Evolutionary conservation across 2,888 invertebrate genomes (phyloP), one percentile per base, ranked within the genome.

Genomic region (Clunio marinus): DNA sequence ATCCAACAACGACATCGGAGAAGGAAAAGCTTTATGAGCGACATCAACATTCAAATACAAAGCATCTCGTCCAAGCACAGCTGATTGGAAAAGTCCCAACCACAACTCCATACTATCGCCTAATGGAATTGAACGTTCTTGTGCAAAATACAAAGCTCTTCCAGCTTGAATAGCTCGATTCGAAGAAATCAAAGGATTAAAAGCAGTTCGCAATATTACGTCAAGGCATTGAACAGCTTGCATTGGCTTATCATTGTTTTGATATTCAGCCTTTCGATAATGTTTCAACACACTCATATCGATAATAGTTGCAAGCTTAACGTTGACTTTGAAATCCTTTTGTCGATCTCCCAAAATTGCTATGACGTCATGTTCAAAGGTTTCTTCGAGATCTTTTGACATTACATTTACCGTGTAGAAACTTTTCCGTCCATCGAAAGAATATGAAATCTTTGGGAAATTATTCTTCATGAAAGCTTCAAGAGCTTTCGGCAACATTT

Each of bases 11-110:
- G 70, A 72, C 68, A 84, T 82, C 7, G 75, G 74, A 57, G 77
- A 84, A 0, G 90, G 89, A 73, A 92, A 91, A 0, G 88, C 89
- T 77, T 91, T 91, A 74, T 92, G 89, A 0, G 88, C 86, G 41
- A 91, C 90, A 79, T 98, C 97, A 69, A 98, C 87, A 77, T 98
- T 98, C 41, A 99, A 80, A 58, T 72, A 79, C 77, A 88, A 89
- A 65, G 92, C 90, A 72, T 85, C 86, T 84, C 93, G 91, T 10
- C 95, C 95, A 66, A 96, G 86, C 70, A 94, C 85, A 0, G 94
- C 93, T 8, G 93, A 91, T 78, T 96, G 96, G 80, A 92, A 98
- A 0, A 94, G 85, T 3, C 98, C 98, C 70, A 90, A 86, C 89
- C 96, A 96, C 75, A 96, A 86, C 76, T 96, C 93, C 73, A 93